Conservation (phyloP, 2,797 vertebrate genomes). For the Sylvilagus floridanus region DNA sequence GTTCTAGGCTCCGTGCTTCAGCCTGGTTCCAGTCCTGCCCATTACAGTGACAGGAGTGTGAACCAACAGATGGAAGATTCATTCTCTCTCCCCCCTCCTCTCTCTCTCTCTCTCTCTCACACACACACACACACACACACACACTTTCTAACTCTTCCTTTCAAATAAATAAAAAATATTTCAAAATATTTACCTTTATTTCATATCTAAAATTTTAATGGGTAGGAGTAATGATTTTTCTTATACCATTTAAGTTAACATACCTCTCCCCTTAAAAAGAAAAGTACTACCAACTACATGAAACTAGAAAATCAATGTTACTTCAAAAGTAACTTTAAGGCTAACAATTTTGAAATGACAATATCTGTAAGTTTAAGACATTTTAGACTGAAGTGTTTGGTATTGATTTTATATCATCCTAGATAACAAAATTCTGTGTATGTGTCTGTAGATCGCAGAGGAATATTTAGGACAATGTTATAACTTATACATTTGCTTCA, state of each 20-base stretch:
- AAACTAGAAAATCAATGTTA: constrained; percentile 1
- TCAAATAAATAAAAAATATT: too few relatives aligned
- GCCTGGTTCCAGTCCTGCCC: too few relatives aligned
- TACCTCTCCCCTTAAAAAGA: not conserved
- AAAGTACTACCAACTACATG: not conserved
- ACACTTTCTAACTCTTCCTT: too few relatives aligned
- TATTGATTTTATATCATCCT: constrained; percentile 1
- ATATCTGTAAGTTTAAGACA: not conserved
- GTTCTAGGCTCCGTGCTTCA: too few relatives aligned
- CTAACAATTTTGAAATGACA: constrained; percentile 17
- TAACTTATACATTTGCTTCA: not conserved
- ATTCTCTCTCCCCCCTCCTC: too few relatives aligned
- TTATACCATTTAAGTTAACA: not conserved
- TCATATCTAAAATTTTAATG: constrained; percentile 18
- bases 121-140: too few relatives aligned
- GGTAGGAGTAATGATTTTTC: not conserved
- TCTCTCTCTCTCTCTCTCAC: too few relatives aligned
- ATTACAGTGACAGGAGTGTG: too few relatives aligned
- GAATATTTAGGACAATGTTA: not conserved
- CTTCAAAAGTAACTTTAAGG: constrained; percentile 34
- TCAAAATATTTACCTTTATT: not conserved
- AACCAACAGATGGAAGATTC: too few relatives aligned
- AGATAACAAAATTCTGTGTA: not conserved
- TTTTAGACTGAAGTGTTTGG: constrained; percentile 20
- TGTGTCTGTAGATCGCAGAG: not conserved